A percentile compares a stretch with the other conserved stretches of the same genome.
These are phyloP conservation scores for Cavia porcellus DNA, from an alignment of 2,113 vertebrate species.

Conservation along the genomic window DNA sequence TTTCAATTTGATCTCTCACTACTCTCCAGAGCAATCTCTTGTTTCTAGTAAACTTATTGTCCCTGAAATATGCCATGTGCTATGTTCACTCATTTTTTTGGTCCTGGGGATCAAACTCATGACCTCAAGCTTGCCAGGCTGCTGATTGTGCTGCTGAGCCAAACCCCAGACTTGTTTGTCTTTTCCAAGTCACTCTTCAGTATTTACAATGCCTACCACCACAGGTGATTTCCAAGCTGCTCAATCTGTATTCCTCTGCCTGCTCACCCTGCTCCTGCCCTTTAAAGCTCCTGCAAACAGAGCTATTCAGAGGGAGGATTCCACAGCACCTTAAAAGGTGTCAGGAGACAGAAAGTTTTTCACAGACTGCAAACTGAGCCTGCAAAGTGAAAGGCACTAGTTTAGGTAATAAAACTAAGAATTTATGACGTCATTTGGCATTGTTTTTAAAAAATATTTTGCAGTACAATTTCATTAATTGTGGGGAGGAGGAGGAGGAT, in stretches of 20 bases:
- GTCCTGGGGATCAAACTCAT: too few relatives aligned
- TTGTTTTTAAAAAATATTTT: not conserved
- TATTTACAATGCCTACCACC: not conserved
- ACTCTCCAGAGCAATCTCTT: not conserved
- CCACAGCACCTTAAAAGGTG: not conserved
- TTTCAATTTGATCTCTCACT: not conserved
- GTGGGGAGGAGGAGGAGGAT: not conserved
- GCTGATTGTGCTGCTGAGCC: too few relatives aligned
- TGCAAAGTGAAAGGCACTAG: not conserved
- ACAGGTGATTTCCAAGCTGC: not conserved
- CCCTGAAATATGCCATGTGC: not conserved
- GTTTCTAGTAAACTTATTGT: not conserved
- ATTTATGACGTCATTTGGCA: not conserved
- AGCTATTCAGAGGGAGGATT: not conserved
- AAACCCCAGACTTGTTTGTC: too few relatives aligned
- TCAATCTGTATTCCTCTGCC: not conserved
- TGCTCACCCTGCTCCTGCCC: not conserved
- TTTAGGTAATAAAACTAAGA: constrained; percentile 23
- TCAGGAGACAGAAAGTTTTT: not conserved
- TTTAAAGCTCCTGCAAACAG: not conserved
- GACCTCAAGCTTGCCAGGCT: too few relatives aligned
- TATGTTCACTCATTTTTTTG: not conserved
- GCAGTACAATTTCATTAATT: not conserved
- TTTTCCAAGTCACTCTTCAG: not conserved
- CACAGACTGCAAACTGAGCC: not conserved